Base-by-base conservation (phyloP, 2,888 invertebrate genomes). In the Drosophila mettleri region DNA sequence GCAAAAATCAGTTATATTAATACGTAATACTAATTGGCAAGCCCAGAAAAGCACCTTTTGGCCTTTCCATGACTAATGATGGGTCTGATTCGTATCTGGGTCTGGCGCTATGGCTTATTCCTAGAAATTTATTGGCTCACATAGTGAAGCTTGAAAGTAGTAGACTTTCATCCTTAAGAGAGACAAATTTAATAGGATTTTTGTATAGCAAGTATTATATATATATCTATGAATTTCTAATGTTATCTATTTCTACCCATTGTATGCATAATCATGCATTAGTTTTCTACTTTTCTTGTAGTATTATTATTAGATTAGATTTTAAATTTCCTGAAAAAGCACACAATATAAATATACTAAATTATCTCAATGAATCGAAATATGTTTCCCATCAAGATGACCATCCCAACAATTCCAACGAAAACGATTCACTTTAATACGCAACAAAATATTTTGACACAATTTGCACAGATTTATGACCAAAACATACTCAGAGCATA, bases 381-480 rank as follows among this genome's bases (percentile, higher is more conserved):
- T 49, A 34, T 29, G 16, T 3, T 34, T 34, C 34, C 27, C 38
- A 27, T 5, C 45, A 31, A 72, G 64, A 49, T 49, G 49, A 64
- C 46, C 54, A 65, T 22, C 20, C 31, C 46, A 8, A 31, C 10
- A 33, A 33, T 61, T 34, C 34, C 9, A n/a, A n/a, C 29, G 39
- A 68, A 68, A 54, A 41, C 62, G 43, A 46, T 72, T 24, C 27
- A 61, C 34, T 73, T 60, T 58, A 72, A 75, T 64, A 60, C 74
- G 58, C 74, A 68, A 41, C 18, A 51, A 73, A 64, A 73, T 73
- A 61, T 75, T 73, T 73, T 60, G 78, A 75, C 68, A 78, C 22
- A 73, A 66, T 29, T 38, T 36, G 27, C 22, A 36, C 45, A 52
- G 46, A 54, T 62, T 49, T 46, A 57, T 45, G 41, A 74, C 16